These are phyloP conservation scores for Masnerella sp. DNA, from an alignment of 2,888 invertebrate species.

Conservation along the genomic window DNA sequence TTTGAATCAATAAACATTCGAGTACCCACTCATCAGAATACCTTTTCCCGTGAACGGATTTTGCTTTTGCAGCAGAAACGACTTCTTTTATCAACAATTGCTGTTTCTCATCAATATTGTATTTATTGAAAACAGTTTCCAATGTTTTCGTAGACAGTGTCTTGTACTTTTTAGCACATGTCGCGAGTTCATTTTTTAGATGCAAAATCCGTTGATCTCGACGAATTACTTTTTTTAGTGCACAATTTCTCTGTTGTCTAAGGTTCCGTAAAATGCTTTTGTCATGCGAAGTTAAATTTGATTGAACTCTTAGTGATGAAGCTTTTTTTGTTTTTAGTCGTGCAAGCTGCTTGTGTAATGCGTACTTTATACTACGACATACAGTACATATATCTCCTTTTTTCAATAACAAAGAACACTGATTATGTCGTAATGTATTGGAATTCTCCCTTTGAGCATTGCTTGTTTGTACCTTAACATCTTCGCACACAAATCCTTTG, in stretches of 20 bases:
- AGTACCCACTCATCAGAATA: slow-evolving; percentile 14
- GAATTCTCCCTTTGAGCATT: slow-evolving; percentile 2
- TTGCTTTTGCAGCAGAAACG: slow-evolving; percentile 8
- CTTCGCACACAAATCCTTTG: not conserved
- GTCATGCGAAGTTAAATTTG: not conserved
- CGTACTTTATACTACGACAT: slow-evolving; percentile 15
- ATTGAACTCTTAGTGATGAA: not conserved
- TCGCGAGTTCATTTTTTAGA: not conserved
- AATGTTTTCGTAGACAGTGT: slow-evolving; percentile 5
- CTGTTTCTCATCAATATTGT: not conserved
- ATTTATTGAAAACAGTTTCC: slow-evolving; percentile 6
- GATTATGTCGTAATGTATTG: not conserved
- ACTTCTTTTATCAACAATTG: slow-evolving; percentile 10
- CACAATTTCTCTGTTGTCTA: not conserved
- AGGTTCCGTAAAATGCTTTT: not conserved
- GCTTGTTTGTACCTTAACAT: not conserved
- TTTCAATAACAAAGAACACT: slow-evolving; percentile 11
- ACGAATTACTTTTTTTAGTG: slow-evolving; percentile 2
- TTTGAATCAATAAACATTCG: slow-evolving; percentile 12
- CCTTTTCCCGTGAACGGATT: not conserved
- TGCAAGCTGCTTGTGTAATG: not conserved
- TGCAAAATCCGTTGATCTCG: not conserved
- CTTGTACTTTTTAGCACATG: slow-evolving; percentile 1
- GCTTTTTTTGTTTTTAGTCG: not conserved
- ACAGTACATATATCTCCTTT: not conserved